phyloP scores from a whole-genome alignment of 2,888 invertebrate species.

The Steinernema carpocapsae region DNA sequence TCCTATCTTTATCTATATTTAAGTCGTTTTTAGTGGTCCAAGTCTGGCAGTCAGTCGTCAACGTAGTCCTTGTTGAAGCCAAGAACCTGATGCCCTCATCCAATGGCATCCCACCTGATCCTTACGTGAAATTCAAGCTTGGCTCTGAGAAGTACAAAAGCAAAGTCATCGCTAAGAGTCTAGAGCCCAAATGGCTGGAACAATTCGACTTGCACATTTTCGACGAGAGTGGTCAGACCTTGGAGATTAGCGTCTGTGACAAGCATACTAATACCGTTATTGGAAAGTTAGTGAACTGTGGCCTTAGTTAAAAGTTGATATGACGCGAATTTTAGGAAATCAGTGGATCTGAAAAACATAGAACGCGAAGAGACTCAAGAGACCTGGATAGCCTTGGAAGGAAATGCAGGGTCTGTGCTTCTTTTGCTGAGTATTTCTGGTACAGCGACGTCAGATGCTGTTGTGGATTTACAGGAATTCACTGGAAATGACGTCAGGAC shows the following conservation, averaged over 20 bases:
- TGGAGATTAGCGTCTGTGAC: constrained; percentile 91
- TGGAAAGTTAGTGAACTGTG: constrained; percentile 76
- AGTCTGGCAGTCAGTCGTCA: constrained; percentile 96
- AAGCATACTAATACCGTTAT: constrained; percentile 82
- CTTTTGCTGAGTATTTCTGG: constrained; percentile 91
- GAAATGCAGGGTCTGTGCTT: constrained; percentile 77
- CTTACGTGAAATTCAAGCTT: constrained; percentile 93
- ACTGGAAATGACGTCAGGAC: constrained; percentile 53
- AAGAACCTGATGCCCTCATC: constrained; percentile 26
- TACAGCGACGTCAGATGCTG: constrained; percentile 88
- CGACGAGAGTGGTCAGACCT: constrained; percentile 86
- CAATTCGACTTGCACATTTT: constrained; percentile 95
- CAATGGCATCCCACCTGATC: constrained; percentile 69
- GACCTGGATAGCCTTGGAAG: constrained; percentile 86
- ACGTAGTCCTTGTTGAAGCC: constrained; percentile 93
- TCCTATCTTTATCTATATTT: background rate
- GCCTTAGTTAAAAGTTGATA: constrained; percentile 6
- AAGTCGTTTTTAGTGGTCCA: constrained; percentile 72
- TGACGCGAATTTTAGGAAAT: constrained; percentile 78
- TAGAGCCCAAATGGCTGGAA: constrained; percentile 90
- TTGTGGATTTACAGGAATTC: constrained; percentile 80
- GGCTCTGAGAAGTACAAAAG: constrained; percentile 97
- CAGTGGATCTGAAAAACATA: constrained; percentile 82
- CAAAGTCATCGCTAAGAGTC: constrained; percentile 75
- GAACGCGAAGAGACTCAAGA: constrained; percentile 89